Evolutionary conservation across 1,140 invertebrate species (phyloP).

Genomic region (Chironomus tepperi): DNA sequence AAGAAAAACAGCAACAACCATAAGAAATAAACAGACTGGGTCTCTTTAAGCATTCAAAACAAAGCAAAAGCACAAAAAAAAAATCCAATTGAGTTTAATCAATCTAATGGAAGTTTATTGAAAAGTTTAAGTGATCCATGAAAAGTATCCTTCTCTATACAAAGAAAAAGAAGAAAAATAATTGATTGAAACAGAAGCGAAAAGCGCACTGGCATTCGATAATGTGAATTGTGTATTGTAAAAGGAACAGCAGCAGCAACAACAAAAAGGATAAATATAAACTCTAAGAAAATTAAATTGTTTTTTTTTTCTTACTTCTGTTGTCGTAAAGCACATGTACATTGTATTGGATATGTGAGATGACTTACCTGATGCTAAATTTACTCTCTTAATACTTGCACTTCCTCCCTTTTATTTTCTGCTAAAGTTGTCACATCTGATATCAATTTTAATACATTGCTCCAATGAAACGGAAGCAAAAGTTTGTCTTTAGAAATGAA

Average conservation of each 20-base stretch:
- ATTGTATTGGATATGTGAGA: background rate
- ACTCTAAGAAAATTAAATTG: background rate
- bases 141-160: background rate
- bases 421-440: background rate
- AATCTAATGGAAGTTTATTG: conserved; percentile 14
- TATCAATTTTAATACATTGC: conserved; percentile 3
- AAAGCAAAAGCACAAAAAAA: no score
- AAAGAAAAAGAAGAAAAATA: background rate
- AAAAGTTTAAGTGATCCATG: conserved; percentile 13
- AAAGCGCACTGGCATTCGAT: background rate
- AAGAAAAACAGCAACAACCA: no score
- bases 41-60: no score
- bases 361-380: background rate
- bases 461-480: background rate
- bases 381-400: background rate
- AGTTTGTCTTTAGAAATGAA: background rate
- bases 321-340: background rate
- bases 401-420: background rate
- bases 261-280: background rate
- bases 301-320: no score
- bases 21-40: no score
- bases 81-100: background rate
- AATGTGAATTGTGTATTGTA: no score
- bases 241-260: background rate
- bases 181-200: background rate